phyloP scores from a whole-genome alignment of 2,797 vertebrate genomes.

The Urosaurus nigricauda region DNA sequence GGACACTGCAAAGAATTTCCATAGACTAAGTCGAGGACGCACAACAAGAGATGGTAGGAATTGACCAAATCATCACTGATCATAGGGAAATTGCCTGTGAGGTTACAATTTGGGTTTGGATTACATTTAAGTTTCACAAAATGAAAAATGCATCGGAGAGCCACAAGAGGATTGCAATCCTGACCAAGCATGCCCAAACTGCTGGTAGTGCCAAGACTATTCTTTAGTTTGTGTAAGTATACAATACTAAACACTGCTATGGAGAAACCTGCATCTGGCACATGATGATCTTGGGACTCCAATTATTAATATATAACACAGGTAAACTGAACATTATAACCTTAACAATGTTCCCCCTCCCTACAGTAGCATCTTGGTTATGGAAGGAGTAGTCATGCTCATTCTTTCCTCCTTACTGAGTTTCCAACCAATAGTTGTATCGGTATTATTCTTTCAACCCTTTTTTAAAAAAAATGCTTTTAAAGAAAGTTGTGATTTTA shows the following conservation, averaged over 20 bases:
- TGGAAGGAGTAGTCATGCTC: no score
- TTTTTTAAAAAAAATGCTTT: no score
- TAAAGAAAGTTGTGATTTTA: no score
- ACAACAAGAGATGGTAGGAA: conserved; percentile 94
- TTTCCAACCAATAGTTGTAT: no score
- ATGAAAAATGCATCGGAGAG: background rate
- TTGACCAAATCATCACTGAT: conserved; percentile 97
- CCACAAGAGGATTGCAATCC: background rate
- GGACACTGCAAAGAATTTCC: conserved; percentile 91
- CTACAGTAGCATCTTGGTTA: no score
- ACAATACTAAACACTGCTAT: background rate
- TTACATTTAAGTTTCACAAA: conserved; percentile 43
- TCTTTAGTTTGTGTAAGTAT: background rate
- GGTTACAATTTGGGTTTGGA: conserved; percentile 35
- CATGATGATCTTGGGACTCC: background rate
- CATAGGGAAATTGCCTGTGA: conserved; percentile 94
- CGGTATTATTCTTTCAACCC: no score
- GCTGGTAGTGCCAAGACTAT: background rate
- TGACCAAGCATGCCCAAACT: background rate
- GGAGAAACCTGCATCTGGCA: background rate
- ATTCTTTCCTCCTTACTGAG: no score
- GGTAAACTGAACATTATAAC: no score
- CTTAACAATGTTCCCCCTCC: no score
- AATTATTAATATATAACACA: background rate
- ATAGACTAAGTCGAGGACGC: conserved; percentile 92